phyloP scores from a whole-genome alignment of 2,113 vertebrate species.

The Casuarius casuarius region DNA sequence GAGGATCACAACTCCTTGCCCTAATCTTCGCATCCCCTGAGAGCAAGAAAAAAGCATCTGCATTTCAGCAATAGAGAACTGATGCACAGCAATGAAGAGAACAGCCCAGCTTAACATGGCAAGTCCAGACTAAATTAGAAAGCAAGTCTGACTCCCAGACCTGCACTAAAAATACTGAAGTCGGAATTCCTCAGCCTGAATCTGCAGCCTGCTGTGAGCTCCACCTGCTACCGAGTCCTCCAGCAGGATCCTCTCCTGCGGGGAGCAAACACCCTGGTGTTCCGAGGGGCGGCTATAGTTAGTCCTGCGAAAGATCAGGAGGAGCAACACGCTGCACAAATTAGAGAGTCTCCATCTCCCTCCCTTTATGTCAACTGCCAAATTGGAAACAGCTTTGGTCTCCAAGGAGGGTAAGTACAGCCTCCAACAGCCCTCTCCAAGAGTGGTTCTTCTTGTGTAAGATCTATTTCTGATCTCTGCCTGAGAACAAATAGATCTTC shows the following conservation, averaged over 20 bases:
- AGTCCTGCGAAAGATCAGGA: not conserved
- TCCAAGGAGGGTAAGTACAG: not conserved
- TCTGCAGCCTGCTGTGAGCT: not conserved
- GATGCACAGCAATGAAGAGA: not conserved
- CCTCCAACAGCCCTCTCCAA: not conserved
- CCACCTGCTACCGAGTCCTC: not conserved
- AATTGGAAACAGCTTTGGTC: conserved; percentile 12
- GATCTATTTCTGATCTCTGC: conserved; percentile 42
- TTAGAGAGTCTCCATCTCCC: not conserved
- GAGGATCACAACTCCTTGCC: not conserved
- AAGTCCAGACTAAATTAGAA: not conserved
- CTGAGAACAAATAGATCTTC: conserved; percentile 37
- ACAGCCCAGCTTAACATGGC: not conserved
- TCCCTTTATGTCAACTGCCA: not conserved
- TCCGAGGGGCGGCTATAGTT: not conserved
- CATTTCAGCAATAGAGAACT: not conserved
- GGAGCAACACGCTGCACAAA: not conserved
- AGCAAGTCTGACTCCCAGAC: not conserved
- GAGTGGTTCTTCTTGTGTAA: not conserved
- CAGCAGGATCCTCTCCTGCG: not conserved
- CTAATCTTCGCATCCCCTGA: not conserved
- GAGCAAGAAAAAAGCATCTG: not conserved
- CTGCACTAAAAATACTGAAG: conserved; percentile 31
- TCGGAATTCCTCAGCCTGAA: conserved; percentile 26
- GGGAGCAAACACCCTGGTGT: not conserved